A percentile compares a stretch with the other conserved stretches of the same genome.
phyloP scores from a whole-genome alignment of 2,797 vertebrate species.

The Coilia nasus region DNA sequence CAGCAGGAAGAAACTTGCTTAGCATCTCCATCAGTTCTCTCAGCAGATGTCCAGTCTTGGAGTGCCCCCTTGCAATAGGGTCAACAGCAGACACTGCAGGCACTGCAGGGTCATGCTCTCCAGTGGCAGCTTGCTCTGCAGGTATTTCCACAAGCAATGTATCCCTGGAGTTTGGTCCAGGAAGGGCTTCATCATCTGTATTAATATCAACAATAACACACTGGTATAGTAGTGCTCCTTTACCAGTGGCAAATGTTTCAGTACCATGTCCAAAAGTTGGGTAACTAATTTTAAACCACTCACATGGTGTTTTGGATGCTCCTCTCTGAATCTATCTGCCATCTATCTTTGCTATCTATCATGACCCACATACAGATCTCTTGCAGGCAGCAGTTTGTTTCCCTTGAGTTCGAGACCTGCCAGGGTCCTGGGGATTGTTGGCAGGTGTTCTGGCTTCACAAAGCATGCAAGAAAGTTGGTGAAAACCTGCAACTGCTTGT shows the following conservation, averaged over 20 bases:
- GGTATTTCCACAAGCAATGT: conserved; percentile 17
- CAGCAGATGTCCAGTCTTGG: conserved; percentile 14
- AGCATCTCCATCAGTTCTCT: neutral
- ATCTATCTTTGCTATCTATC: too few relatives aligned
- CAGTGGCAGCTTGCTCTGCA: conserved; percentile 31
- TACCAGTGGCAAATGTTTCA: neutral
- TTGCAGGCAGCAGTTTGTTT: too few relatives aligned
- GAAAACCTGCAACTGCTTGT: conserved; percentile 37
- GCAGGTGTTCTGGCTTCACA: conserved; percentile 38
- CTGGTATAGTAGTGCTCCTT: neutral
- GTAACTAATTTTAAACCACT: too few relatives aligned
- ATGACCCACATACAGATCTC: too few relatives aligned
- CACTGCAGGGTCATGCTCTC: conserved; percentile 32
- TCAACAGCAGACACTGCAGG: conserved; percentile 31
- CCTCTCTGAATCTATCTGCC: too few relatives aligned
- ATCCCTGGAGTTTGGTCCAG: conserved; percentile 29
- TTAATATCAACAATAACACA: conserved; percentile 19
- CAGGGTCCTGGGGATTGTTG: neutral
- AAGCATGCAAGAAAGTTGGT: conserved; percentile 39
- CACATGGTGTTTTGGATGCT: too few relatives aligned
- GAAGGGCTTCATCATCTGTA: conserved; percentile 32
- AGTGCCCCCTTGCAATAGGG: conserved; percentile 27
- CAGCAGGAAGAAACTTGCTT: conserved; percentile 16
- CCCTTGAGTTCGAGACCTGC: too few relatives aligned
- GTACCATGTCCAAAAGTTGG: too few relatives aligned